Base-by-base conservation (phyloP, 2,888 invertebrate species). In the Cheilosia soror region DNA sequence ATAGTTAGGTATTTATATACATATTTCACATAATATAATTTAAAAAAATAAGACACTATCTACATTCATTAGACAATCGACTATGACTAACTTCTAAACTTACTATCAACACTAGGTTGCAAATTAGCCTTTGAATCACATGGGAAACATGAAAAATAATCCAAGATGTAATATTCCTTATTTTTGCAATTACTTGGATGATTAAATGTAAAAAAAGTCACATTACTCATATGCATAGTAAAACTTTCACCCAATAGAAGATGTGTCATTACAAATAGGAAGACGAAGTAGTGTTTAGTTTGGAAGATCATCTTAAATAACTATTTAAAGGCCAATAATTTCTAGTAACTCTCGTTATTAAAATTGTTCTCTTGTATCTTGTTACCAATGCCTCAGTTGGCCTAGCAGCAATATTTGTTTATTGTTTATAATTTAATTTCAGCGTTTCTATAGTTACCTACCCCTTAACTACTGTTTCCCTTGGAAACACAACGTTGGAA, bases 141-240 rank as follows among this genome's bases (percentile, higher is more conserved):
- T 0, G 91, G 87, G 27, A 89, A 84, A 89, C 94, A 94, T 57
- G 92, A 91, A 76, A 94, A 93, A 33, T 90, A 90, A 87, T 93
- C 91, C 49, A 92, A 87, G 89, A 93, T 92, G 80, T 93, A 94
- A 89, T 93, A 93, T 88, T 94, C 93, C 84, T 92, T 91, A 75
- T 87, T 88, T 47, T 90, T 90, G 88, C 94, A 94, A 82, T 90
- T 89, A 20, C 7, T 60, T n/a, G 72, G 72, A 57, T 73, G 73
- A 9, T 53, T 77, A 13, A 49, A 84, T 15, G 33, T 7, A 66
- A 87, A 87, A 25, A 80, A 65, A 58, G 83, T 80, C 7, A 31
- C 60, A 58, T 87, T 87, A 13, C 53, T 55, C 11, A 13, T 31
- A 5, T 65, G 37, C 5, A 42, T 9, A 11, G 49, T 47, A 20